These are phyloP conservation scores for Chlorospingus flavigularis DNA, from an alignment of 2,797 vertebrate genomes.

Conservation along the genomic window DNA sequence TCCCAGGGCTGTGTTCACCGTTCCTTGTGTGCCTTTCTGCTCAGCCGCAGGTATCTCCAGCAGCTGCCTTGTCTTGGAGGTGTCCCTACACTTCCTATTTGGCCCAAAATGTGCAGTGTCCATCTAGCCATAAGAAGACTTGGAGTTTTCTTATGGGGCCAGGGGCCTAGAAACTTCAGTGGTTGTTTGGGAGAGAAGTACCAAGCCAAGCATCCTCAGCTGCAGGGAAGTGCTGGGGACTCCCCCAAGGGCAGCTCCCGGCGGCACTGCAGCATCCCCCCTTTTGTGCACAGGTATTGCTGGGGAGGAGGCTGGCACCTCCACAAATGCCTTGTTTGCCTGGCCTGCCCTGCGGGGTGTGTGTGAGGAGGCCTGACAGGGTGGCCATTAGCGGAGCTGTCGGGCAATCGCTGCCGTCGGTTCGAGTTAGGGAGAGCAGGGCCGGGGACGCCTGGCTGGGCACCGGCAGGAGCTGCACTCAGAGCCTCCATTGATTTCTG, in stretches of 20 bases:
- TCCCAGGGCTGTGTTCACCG: rapidly evolving
- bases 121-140: neutral
- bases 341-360: neutral
- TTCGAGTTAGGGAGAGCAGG: constrained; percentile 64
- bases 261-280: rapidly evolving
- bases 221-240: rapidly evolving
- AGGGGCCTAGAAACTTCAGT: neutral
- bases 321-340: neutral
- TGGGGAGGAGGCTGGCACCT: neutral
- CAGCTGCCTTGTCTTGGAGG: neutral
- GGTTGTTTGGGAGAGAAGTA: neutral
- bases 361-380: neutral
- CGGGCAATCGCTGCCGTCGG: constrained; percentile 43
- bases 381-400: constrained; percentile 51
- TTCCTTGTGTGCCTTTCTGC: neutral
- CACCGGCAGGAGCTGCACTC: neutral
- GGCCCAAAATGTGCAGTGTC: neutral
- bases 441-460: constrained; percentile 2
- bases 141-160: rapidly evolving
- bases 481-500: constrained; percentile 47
- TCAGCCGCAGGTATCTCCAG: rapidly evolving
- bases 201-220: rapidly evolving
- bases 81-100: rapidly evolving
- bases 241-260: rapidly evolving
- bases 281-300: neutral